Evolutionary conservation across 2,797 vertebrate species (phyloP), one percentile per base, ranked within the genome.

Genomic region (Craterocephalus amniculus): DNA sequence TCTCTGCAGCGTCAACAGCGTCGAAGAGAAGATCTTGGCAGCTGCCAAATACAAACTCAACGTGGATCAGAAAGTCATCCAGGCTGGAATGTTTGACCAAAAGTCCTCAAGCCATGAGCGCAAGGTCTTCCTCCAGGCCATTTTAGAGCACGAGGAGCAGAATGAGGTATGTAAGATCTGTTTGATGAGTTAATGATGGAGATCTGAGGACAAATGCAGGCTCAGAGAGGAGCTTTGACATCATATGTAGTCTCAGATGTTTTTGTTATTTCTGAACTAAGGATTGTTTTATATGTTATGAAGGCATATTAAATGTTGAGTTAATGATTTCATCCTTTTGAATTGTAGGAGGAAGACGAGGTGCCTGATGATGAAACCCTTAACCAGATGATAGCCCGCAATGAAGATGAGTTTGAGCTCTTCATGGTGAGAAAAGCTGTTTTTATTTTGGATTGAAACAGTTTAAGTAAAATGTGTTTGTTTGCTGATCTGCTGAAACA

Each of bases 1-100:
- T 1, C 93, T 99, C 16, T 99, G 98, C 89, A 96, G 95, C 0
- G 97, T 99, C 58, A 99, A 99, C 92, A 99, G 97, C 0, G 98
- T 99, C 67, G 98, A 99, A 76, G 98, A 99, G 74, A 99, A 99
- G 79, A 99, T 99, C 86, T 92, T 99, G 22, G 97, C 98, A 1
- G 98, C 97, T 0, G 98, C 98, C 8, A 99, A 99, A 65, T 99
- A 99, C 87, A 99, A 99, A 66, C 92, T 99, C 56, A 99, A 99
- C 0, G 98, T 99, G 73, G 98, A 99, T 81, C 98, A 99, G 84
- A 99, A 99, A 76, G 98, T 99, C 72, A 99, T 99, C 90, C 98
- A 99, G 79, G 97, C 98, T 0, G 98, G 98, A 86, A 99, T 99
- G 98, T 99, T 99, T 36, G 98, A 99, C 90, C 98, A 99, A 86